Conservation (phyloP, 2,797 vertebrate genomes). For the Octomys mimax region DNA sequence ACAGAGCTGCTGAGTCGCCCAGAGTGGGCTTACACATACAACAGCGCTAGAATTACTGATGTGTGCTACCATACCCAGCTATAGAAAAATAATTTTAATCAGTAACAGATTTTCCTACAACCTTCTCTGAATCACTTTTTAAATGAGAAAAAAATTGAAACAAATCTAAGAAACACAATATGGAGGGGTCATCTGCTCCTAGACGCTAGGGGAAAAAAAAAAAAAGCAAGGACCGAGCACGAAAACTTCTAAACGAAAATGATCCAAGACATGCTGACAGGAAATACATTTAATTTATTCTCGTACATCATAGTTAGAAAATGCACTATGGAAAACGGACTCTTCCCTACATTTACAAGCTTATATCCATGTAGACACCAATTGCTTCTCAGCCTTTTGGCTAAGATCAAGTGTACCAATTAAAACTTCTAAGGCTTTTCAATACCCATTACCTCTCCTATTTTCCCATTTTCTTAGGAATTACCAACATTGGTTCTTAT, state of each 20-base stretch:
- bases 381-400: too few species aligned
- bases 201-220: background rate
- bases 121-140: slow-evolving; percentile 24
- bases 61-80: background rate
- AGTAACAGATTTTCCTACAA: background rate
- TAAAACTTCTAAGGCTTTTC: background rate
- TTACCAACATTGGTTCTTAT: background rate
- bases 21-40: background rate
- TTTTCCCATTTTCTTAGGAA: slow-evolving; percentile 19
- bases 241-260: background rate
- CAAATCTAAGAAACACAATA: background rate
- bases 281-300: background rate
- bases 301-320: background rate
- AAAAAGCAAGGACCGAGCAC: background rate
- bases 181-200: background rate
- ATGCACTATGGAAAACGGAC: background rate
- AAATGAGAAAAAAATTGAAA: background rate
- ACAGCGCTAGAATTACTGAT: background rate
- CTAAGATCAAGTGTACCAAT: background rate
- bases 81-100: background rate
- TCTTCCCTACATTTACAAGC: background rate
- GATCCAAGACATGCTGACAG: background rate
- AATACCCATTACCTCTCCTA: background rate
- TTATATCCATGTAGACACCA: background rate
- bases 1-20: background rate